Base-by-base conservation (phyloP, 1,140 invertebrate genomes). In the Aphaenogaster ashmeadi region DNA sequence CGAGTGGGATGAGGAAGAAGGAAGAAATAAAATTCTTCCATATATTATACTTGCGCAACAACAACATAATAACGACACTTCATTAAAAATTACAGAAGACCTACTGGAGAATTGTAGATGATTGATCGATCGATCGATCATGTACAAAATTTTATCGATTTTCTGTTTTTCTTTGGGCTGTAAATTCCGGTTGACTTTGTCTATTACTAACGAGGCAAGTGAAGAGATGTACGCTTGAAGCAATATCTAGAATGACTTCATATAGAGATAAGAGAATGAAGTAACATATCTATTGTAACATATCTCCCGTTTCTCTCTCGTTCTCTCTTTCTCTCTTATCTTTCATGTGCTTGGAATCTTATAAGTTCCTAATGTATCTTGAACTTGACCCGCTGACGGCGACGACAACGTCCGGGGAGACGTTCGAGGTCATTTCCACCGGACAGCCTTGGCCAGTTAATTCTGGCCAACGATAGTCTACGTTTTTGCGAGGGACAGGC, bases 361-460 rank as follows among this genome's bases (percentile, higher is more conserved):
- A 36, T 44, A 27, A 27, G 21, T 13, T 36, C 3, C 7, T 52
- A 9, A 33, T 41, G 27, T 72, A 56, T 47, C 11, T 58, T 36
- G 18, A 83, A 83, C 41, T 74, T 83, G 69, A 60, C 33, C 21
- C 0, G 50, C 6, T 71, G 18, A 60, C 21, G 58, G 5, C 13
- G 15, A 52, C 27, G 11, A 44, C 27, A 6, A 44, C 9, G 15
- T 69, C 6, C 18, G 5, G 62, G 33, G 5, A n/a, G 11, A 66
- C 33, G 8, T 54, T 18, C 64, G 50, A 81, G 64, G 50, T 71
- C 15, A 5, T 83, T 60, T 74, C 7, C 41, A 75, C 27, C n/a
- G 47, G 69, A 21, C 13, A 84, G 13, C 69, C 80, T 84, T 75
- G 69, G 8, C n/a, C 18, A 5, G 44, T 74, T 75, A 60, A 84